A percentile compares a stretch with the other conserved stretches of the same genome.
These are phyloP conservation scores for Tetragnatha montana DNA, from an alignment of 2,888 invertebrate species.

Conservation along the genomic window DNA sequence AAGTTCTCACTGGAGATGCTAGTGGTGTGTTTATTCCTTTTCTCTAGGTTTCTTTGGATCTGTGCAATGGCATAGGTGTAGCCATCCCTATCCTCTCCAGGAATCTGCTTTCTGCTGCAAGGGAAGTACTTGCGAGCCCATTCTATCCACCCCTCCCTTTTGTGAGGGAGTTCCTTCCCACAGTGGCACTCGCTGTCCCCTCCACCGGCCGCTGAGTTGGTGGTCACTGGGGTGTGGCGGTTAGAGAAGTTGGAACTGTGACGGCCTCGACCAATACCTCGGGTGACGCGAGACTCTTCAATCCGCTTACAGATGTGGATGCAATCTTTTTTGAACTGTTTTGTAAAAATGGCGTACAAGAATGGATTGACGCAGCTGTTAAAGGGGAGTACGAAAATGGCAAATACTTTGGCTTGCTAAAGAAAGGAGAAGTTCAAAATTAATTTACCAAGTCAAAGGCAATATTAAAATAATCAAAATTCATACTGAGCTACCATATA, in stretches of 20 bases:
- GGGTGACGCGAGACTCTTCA: slow-evolving; percentile 92
- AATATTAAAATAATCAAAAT: no score
- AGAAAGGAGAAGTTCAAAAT: no score
- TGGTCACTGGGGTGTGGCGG: slow-evolving; percentile 90
- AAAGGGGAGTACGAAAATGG: slow-evolving; percentile 94
- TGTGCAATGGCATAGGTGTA: slow-evolving; percentile 86
- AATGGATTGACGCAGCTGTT: slow-evolving; percentile 99
- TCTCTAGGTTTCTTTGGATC: slow-evolving; percentile 81
- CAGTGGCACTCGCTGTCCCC: slow-evolving; percentile 57
- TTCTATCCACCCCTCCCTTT: slow-evolving; percentile 56
- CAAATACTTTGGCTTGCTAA: slow-evolving; percentile 90
- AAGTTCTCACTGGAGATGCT: slow-evolving; percentile 87
- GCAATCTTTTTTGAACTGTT: slow-evolving; percentile 98
- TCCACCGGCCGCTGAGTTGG: slow-evolving; percentile 81
- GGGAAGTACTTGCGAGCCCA: slow-evolving; percentile 67
- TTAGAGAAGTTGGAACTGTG: slow-evolving; percentile 92
- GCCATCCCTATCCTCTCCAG: slow-evolving; percentile 77
- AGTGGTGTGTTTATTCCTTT: slow-evolving; percentile 81
- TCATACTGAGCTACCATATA: no score
- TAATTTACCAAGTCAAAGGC: no score
- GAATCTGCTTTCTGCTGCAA: slow-evolving; percentile 52
- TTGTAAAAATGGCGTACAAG: slow-evolving; percentile 96
- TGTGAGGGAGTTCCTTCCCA: slow-evolving; percentile 44
- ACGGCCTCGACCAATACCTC: slow-evolving; percentile 89
- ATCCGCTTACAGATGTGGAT: slow-evolving; percentile 96